These are phyloP conservation scores for Diaprepes abbreviatus DNA, from an alignment of 2,888 invertebrate genomes.

Conservation along the genomic window DNA sequence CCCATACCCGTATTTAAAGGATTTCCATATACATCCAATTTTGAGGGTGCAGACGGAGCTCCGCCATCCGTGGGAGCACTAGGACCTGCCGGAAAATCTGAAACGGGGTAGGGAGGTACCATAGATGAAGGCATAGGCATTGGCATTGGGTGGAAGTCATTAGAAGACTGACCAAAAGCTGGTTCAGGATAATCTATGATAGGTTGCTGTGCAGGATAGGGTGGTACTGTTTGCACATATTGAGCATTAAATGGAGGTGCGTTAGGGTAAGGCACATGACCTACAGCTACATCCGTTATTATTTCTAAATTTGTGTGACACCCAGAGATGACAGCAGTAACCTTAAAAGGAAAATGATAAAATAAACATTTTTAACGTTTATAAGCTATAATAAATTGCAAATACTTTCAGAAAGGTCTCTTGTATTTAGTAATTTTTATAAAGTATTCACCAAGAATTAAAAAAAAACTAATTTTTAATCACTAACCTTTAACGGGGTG, in stretches of 20 bases:
- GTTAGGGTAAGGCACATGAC: not conserved
- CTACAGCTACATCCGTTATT: not conserved
- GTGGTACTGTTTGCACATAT: not conserved
- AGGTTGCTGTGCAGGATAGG: not conserved
- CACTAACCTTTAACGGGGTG: constrained; percentile 50
- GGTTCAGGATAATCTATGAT: too few relatives aligned
- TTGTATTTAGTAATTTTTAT: too few relatives aligned
- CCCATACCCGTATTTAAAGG: not conserved
- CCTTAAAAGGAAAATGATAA: not conserved
- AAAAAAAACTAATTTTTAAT: not conserved
- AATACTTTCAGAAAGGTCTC: too few relatives aligned
- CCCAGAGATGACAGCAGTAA: not conserved
- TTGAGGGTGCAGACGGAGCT: not conserved
- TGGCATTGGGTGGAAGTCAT: not conserved
- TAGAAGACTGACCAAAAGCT: too few relatives aligned
- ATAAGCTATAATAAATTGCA: too few relatives aligned
- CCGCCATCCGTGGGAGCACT: not conserved
- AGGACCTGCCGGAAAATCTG: not conserved
- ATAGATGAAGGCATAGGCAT: constrained; percentile 3
- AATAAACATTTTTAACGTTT: too few relatives aligned
- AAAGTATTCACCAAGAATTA: too few relatives aligned
- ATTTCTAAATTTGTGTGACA: not conserved
- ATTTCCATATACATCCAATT: not conserved
- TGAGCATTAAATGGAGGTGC: not conserved
- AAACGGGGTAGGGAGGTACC: not conserved